A percentile compares a stretch with the other conserved stretches of the same genome.
Evolutionary conservation across 2,113 vertebrate species (phyloP).

Genomic region (Myanophis thanlyinensis): DNA sequence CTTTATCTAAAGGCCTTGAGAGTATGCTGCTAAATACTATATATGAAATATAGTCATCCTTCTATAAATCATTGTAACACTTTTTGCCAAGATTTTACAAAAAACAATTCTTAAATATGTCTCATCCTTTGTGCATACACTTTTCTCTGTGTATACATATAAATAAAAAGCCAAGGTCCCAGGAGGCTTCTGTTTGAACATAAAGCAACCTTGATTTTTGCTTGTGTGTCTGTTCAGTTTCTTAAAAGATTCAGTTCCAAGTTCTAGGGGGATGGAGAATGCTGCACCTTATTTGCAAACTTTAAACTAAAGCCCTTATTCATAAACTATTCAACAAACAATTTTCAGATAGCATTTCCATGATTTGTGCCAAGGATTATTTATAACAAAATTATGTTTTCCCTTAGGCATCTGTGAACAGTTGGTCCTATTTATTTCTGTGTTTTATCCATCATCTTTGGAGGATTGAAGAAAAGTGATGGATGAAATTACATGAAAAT

Average conservation of each 20-base stretch:
- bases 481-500: conserved; percentile 64
- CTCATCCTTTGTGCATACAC: neutral
- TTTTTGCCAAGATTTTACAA: neutral
- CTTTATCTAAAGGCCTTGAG: neutral
- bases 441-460: conserved; percentile 66
- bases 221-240: conserved; percentile 31
- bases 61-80: neutral
- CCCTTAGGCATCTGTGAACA: conserved; percentile 60
- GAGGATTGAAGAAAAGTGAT: conserved; percentile 52
- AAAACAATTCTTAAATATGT: conserved; percentile 10
- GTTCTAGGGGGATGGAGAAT: conserved; percentile 29
- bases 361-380: conserved; percentile 62
- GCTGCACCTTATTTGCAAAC: conserved; percentile 55
- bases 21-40: neutral
- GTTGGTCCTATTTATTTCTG: conserved; percentile 67
- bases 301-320: conserved; percentile 58
- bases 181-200: conserved; percentile 16
- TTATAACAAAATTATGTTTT: conserved; percentile 65
- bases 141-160: neutral
- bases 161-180: neutral
- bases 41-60: neutral
- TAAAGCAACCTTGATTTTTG: conserved; percentile 32
- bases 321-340: conserved; percentile 71
- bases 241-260: conserved; percentile 45
- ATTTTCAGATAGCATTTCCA: conserved; percentile 63